Evolutionary conservation across 2,113 vertebrate genomes (phyloP), one percentile per base, ranked within the genome.

Genomic region (Alethe diademata): DNA sequence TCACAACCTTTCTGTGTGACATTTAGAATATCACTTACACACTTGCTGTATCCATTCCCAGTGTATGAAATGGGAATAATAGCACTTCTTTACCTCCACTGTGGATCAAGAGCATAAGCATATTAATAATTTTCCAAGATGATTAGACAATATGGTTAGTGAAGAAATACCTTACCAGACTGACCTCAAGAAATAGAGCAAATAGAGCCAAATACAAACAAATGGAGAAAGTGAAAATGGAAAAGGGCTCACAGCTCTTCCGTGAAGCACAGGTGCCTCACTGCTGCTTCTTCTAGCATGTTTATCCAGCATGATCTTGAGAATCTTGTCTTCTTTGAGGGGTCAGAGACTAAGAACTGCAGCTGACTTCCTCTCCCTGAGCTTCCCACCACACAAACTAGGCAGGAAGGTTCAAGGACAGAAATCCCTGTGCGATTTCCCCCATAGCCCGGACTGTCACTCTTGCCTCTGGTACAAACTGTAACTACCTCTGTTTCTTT

Each of bases 41-140:
- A n/a, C 51, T 84, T 73, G 35, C 60, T 86, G 69, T 84, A 74
- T 61, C 73, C 61, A 53, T 94, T 95, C 80, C 56, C 51, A 48
- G 7, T 26, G 31, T n/a, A 84, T 35, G 72, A 93, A 88, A 91
- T 88, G 56, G 69, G 40, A 64, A 84, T 70, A 92, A 78, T n/a
- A 91, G 69, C 51, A 86, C 26, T 74, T 73, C 56, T 88, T 84
- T 80, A 91, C 72, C 89, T 89, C 80, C 88, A 89, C 56, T 81
- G 88, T 89, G 69, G 88, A 93, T 92, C 86, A 93, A 92, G 95
- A 91, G 57, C 45, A 92, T 85, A 82, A 82, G 70, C 53, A 45
- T 19, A 75, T 47, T 35, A 75, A 90, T 45, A 0, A 75, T 65
- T 96, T 96, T 83, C 69, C 76, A 94, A 86, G 71, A 76, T 38